These are phyloP conservation scores for Paramisgurnus dabryanus DNA, from an alignment of 2,113 vertebrate genomes.

Conservation along the genomic window DNA sequence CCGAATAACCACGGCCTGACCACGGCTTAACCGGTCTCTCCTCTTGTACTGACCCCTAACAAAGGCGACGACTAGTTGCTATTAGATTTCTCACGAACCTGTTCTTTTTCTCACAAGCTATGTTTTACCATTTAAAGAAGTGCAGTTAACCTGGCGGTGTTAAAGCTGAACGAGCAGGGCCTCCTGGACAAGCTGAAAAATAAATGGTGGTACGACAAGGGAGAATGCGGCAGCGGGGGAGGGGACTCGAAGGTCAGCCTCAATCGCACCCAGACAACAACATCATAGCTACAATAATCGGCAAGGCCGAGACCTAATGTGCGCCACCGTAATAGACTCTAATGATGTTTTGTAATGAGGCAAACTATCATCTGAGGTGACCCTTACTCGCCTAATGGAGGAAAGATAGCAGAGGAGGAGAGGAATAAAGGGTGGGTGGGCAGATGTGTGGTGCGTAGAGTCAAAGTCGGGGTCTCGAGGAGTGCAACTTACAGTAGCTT, in stretches of 20 bases:
- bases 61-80: conserved; percentile 16
- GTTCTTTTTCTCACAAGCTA: conserved; percentile 91
- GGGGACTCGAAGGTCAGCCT: conserved; percentile 99
- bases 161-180: conserved; percentile 99
- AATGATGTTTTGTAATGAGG: conserved; percentile 30
- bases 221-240: conserved; percentile 99
- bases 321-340: no score
- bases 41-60: conserved; percentile 85
- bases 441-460: conserved; percentile 4
- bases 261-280: conserved; percentile 96
- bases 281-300: conserved; percentile 94
- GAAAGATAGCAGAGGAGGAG: conserved; percentile 46
- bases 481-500: background rate
- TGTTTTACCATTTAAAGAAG: conserved; percentile 97
- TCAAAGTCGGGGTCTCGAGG: background rate
- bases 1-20: conserved; percentile 10
- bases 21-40: conserved; percentile 86
- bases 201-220: conserved; percentile 99
- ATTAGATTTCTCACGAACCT: conserved; percentile 86
- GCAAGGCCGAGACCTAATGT: conserved; percentile 84
- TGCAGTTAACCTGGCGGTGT: conserved; percentile 97
- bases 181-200: conserved; percentile 99
- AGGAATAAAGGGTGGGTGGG: conserved; percentile 11
- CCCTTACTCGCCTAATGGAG: conserved; percentile 75
- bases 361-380: conserved; percentile 71